Conservation (phyloP, 1,140 invertebrate species). For the Conus ventricosus region DNA sequence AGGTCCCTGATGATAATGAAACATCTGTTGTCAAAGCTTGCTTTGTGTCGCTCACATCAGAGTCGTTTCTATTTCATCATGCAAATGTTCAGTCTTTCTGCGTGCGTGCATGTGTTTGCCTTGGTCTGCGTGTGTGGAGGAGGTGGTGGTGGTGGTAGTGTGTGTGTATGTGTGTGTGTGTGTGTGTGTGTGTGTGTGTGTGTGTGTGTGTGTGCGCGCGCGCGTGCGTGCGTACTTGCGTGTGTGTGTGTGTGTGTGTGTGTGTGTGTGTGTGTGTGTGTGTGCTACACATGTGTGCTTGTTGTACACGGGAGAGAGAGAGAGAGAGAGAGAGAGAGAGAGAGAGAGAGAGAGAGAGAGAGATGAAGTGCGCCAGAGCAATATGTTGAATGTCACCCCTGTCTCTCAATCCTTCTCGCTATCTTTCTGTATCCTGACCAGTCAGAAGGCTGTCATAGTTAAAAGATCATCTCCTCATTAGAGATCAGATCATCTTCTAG, state of each 20-base stretch:
- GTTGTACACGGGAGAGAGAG: background rate
- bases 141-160: background rate
- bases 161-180: background rate
- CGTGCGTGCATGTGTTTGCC: too few species aligned
- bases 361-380: background rate
- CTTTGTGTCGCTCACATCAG: background rate
- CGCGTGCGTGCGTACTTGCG: background rate
- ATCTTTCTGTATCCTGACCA: too few species aligned
- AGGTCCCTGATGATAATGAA: background rate
- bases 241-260: background rate
- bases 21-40: background rate
- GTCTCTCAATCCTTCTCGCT: too few species aligned
- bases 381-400: too few species aligned
- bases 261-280: background rate
- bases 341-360: conserved; percentile 31
- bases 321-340: conserved; percentile 31
- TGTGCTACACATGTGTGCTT: too few species aligned
- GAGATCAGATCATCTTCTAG: too few species aligned
- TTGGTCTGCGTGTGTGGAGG: too few species aligned
- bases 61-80: background rate
- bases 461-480: too few species aligned
- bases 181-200: background rate
- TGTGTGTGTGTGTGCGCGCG: background rate
- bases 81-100: background rate
- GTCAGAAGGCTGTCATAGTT: too few species aligned